Evolutionary conservation across 2,113 vertebrate genomes (phyloP).

Genomic region (Suricata suricatta): DNA sequence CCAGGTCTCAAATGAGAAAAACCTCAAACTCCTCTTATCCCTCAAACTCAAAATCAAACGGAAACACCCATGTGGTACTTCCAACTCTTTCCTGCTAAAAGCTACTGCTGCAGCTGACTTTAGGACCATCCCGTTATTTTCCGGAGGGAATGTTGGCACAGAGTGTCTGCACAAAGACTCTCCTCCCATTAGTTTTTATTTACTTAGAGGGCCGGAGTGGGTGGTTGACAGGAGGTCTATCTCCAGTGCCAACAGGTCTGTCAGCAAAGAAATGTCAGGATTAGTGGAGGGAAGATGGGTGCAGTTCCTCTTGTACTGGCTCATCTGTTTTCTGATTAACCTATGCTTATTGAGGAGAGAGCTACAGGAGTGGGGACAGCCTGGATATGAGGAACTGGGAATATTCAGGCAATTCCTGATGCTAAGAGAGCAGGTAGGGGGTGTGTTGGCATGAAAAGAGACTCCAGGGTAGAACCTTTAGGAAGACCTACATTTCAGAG

Average conservation of each 20-base stretch:
- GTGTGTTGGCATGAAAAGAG: neutral
- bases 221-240: neutral
- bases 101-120: neutral
- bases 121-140: neutral
- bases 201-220: neutral
- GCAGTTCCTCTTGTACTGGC: neutral
- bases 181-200: neutral
- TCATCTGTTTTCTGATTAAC: conserved; percentile 22
- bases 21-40: neutral
- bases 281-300: neutral
- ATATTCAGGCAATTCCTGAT: neutral
- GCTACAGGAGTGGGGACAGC: neutral
- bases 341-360: neutral
- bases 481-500: neutral
- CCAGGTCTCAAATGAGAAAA: neutral
- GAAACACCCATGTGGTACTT: neutral
- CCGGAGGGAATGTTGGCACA: neutral
- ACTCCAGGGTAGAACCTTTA: neutral
- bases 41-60: neutral
- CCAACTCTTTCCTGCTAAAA: neutral
- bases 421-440: neutral
- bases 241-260: neutral
- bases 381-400: neutral
- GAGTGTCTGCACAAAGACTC: neutral
- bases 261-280: conserved; percentile 13